Evolutionary conservation across 2,113 vertebrate genomes (phyloP).

Genomic region (Sinocyclocheilus rhinocerous): DNA sequence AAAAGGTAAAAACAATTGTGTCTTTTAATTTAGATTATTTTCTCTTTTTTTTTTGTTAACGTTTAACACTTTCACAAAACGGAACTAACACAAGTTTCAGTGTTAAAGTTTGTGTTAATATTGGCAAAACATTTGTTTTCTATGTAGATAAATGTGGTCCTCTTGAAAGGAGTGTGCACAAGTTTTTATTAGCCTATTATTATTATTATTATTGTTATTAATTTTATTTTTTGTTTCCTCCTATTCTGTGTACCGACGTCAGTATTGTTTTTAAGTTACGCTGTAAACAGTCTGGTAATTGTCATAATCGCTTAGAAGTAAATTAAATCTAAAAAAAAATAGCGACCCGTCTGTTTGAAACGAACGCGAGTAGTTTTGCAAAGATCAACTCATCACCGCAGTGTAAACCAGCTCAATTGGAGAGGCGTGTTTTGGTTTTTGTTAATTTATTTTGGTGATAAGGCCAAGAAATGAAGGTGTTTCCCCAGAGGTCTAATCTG

Average conservation of each 20-base stretch:
- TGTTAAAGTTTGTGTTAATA: background rate
- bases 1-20: constrained; percentile 63
- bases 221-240: background rate
- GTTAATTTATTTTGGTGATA: constrained; percentile 77
- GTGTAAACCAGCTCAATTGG: constrained; percentile 70
- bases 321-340: background rate
- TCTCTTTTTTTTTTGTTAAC: background rate
- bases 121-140: background rate
- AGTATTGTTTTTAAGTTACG: background rate
- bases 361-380: constrained; percentile 56
- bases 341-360: constrained; percentile 11
- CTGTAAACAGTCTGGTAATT: background rate
- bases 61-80: background rate
- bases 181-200: background rate
- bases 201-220: too few relatives aligned
- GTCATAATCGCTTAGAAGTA: background rate
- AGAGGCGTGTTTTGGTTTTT: constrained; percentile 75
- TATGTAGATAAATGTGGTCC: background rate
- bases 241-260: background rate
- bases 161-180: background rate
- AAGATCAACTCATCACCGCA: constrained; percentile 20
- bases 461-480: constrained; percentile 68
- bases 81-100: background rate
- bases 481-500: constrained; percentile 78
- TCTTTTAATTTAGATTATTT: background rate